phyloP scores from a whole-genome alignment of 2,797 vertebrate genomes.

The Peromyscus attwateri region DNA sequence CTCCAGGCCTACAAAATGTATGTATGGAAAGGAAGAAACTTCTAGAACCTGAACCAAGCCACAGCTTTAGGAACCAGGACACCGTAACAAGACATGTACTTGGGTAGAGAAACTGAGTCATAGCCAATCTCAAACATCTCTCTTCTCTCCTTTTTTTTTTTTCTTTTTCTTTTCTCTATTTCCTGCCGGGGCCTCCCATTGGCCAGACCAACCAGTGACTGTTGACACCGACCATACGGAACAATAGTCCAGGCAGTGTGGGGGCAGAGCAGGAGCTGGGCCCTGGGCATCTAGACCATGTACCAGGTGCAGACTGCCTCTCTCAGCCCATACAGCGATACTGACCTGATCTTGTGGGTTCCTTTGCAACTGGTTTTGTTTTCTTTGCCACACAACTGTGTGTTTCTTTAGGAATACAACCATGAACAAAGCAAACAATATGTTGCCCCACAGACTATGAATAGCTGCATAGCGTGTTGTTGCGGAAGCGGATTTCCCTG shows the following conservation, averaged over 20 bases:
- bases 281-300: background rate
- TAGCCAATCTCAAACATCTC: background rate
- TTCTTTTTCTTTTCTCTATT: no score
- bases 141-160: background rate
- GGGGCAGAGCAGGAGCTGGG: background rate
- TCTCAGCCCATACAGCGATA: no score
- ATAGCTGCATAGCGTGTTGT: background rate
- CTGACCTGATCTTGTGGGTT: background rate
- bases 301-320: background rate
- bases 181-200: background rate
- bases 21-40: background rate
- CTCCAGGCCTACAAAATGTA: background rate
- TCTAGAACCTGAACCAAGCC: background rate
- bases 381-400: background rate
- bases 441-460: background rate
- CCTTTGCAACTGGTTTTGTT: background rate
- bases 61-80: background rate
- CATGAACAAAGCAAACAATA: background rate
- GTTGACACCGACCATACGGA: background rate
- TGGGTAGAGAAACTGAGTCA: background rate
- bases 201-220: background rate
- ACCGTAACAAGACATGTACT: background rate
- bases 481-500: conserved; percentile 7
- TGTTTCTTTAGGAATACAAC: background rate
- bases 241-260: background rate